Evolutionary conservation across 2,888 invertebrate species (phyloP), one percentile per base, ranked within the genome.

Genomic region (Parnassius smintheus): DNA sequence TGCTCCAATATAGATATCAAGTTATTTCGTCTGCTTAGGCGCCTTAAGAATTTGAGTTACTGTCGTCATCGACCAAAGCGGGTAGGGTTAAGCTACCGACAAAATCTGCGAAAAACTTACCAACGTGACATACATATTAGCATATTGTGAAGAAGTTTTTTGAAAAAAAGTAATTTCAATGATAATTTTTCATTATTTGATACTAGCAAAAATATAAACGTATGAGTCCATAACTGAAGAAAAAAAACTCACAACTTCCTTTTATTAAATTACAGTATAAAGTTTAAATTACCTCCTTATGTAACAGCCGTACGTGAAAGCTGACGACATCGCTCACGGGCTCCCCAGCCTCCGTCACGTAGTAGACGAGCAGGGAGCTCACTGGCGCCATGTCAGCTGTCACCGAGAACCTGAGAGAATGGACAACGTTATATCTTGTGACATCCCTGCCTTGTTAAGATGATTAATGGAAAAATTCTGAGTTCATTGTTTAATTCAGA

Each of bases 381-480:
- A 94, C 92, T 1, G 94, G 94, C 1, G 94, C 94, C 94, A 94
- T 94, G 68, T 94, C 93, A 22, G 94, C 93, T 65, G 93, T 91
- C 62, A 94, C 94, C 0, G 92, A 92, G 80, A 94, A 94, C 76
- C 94, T 94, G 89, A 1, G 46, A 42, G 44, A 64, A 58, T 46
- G 50, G 13, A 51, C 51, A 49, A 18, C 49, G 44, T 45, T 42
- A 41, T 45, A 61, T 49, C 54, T 55, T 51, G 41, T 41, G 56
- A 52, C 48, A 56, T 12, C 2, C 45, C 25, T 35, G 13, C 25
- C 56, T 42, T 59, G 41, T 56, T 56, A 51, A 42, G 9, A 56
- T 48, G 49, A 59, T n/a, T 59, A 59, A 52, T 59, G 59, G 22
- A 52, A 58, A 52, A 35, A 13, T 18, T 57, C 57, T 35, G 25